phyloP scores from a whole-genome alignment of 2,888 invertebrate genomes.

The Allygus modestus region DNA sequence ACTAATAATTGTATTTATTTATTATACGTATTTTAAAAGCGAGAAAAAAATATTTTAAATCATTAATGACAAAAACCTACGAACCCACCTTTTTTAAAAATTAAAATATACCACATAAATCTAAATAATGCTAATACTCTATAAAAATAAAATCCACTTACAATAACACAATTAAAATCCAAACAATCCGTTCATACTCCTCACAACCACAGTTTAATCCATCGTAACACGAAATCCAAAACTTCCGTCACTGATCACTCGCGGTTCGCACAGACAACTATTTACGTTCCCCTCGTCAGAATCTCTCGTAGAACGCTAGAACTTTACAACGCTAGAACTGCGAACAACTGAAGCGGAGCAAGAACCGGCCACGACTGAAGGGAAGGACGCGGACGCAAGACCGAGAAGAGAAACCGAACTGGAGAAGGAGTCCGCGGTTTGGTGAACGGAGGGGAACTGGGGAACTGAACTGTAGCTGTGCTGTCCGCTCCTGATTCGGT shows the following conservation, averaged over 20 bases:
- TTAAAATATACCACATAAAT: no score
- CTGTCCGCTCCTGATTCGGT: not conserved
- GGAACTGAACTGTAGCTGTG: not conserved
- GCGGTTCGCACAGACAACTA: not conserved
- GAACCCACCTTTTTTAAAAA: no score
- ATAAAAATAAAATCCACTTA: no score
- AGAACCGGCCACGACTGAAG: constrained; percentile 5
- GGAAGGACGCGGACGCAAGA: not conserved
- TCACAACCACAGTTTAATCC: not conserved
- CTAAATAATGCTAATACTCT: no score
- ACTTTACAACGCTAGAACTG: not conserved
- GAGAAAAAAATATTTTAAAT: no score
- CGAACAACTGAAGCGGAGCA: not conserved
- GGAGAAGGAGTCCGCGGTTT: no score
- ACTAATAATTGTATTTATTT: no score
- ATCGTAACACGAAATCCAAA: not conserved
- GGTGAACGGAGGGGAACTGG: not conserved
- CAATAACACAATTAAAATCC: not conserved
- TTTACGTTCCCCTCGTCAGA: not conserved
- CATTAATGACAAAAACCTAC: no score
- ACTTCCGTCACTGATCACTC: not conserved
- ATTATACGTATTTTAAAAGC: no score
- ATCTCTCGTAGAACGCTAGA: not conserved
- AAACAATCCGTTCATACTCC: not conserved
- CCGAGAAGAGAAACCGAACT: not conserved